phyloP scores from a whole-genome alignment of 1,140 invertebrate species.

The Vanessa tameamea region DNA sequence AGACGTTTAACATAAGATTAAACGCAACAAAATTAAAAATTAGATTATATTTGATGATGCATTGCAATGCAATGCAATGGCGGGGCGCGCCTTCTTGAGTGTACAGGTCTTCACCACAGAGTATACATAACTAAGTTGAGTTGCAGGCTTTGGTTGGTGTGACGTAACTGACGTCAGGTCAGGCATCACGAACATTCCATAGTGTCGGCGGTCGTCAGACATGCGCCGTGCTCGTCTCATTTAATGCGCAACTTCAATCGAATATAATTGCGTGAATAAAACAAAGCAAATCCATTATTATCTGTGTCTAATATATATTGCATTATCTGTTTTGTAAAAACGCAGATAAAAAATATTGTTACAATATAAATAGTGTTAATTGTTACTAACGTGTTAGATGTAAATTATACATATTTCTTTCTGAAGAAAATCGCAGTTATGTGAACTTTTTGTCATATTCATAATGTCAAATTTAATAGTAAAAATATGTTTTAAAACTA shows the following conservation, averaged over 20 bases:
- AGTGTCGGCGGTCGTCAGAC: neutral
- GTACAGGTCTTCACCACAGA: neutral
- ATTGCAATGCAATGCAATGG: too few relatives aligned
- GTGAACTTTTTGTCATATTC: too few relatives aligned
- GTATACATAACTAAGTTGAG: neutral
- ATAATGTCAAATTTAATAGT: too few relatives aligned
- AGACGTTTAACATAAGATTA: too few relatives aligned
- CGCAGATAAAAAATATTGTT: neutral
- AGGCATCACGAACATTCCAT: conserved; percentile 17
- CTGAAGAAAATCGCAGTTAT: too few relatives aligned
- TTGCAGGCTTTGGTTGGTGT: conserved; percentile 2
- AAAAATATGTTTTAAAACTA: too few relatives aligned
- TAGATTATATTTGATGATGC: too few relatives aligned
- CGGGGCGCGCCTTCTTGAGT: too few relatives aligned
- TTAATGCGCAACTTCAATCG: conserved; percentile 10
- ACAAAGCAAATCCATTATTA: neutral
- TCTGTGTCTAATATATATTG: neutral
- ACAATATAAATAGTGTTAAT: too few relatives aligned
- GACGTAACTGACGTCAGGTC: conserved; percentile 22
- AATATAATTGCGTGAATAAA: neutral
- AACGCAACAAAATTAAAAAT: too few relatives aligned
- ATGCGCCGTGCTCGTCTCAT: conserved; percentile 2
- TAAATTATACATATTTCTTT: too few relatives aligned
- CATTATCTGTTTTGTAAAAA: neutral
- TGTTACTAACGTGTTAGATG: too few relatives aligned